Percentiles rank a stretch among this genome's conserved stretches.
Evolutionary conservation across 2,113 vertebrate genomes (phyloP).

Genomic region (Athene noctua): DNA sequence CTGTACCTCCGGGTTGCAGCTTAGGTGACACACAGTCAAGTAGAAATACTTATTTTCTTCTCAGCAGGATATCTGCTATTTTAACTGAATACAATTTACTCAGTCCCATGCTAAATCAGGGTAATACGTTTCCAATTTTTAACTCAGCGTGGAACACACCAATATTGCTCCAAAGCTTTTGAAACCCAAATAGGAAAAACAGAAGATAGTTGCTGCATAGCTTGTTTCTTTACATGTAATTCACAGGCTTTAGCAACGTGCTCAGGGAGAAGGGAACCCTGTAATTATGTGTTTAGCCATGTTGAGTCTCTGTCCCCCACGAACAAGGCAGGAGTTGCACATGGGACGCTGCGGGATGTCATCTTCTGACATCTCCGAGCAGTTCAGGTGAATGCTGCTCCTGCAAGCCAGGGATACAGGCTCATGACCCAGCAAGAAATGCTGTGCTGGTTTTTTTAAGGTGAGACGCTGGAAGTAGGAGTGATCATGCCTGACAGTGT

Average conservation of each 20-base stretch:
- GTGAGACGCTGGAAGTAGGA: neutral
- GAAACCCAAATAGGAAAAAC: constrained; percentile 9
- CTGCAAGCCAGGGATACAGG: neutral
- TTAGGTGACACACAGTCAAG: constrained; percentile 26
- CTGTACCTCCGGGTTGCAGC: neutral
- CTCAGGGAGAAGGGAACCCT: neutral
- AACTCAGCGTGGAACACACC: constrained; percentile 11
- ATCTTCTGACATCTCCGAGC: neutral
- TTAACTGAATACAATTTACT: constrained; percentile 55
- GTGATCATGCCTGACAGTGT: neutral
- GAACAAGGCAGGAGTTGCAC: fast-evolving
- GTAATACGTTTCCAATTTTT: constrained; percentile 56
- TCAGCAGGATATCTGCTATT: constrained; percentile 28
- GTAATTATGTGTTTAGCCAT: fast-evolving
- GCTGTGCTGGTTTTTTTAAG: neutral
- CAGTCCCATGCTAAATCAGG: constrained; percentile 30
- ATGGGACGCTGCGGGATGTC: neutral
- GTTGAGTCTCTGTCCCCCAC: neutral
- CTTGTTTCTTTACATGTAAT: neutral
- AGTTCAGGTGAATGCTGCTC: neutral
- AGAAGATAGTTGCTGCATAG: neutral
- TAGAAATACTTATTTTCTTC: constrained; percentile 44
- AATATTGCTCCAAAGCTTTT: constrained; percentile 23
- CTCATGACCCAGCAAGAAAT: neutral
- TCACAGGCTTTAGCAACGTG: neutral